A percentile compares a stretch with the other conserved stretches of the same genome.
phyloP scores from a whole-genome alignment of 2,797 vertebrate species.

The Garrulus glandarius region DNA sequence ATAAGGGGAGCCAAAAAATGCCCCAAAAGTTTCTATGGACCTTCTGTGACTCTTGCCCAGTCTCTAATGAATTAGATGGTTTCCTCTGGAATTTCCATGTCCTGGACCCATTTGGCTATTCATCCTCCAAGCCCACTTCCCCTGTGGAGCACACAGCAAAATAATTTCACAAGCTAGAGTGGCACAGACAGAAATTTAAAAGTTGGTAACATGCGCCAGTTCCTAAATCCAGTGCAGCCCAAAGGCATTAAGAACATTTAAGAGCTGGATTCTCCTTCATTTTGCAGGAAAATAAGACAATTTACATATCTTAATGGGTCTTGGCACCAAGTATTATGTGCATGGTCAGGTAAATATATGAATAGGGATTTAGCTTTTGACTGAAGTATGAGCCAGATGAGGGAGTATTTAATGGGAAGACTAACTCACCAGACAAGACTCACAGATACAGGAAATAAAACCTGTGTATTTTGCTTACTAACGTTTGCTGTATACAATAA shows the following conservation, averaged over 20 bases:
- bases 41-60: background rate
- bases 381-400: background rate
- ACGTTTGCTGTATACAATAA: background rate
- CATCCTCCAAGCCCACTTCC: background rate
- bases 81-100: background rate
- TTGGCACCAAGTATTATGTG: background rate
- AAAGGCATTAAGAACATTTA: background rate
- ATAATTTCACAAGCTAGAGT: background rate
- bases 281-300: background rate
- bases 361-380: background rate
- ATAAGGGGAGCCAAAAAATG: background rate
- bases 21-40: background rate
- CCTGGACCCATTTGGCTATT: background rate
- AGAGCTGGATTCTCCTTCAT: background rate
- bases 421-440: background rate
- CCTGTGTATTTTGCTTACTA: background rate
- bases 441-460: background rate
- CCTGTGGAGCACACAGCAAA: background rate
- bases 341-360: background rate
- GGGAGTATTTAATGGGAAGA: background rate
- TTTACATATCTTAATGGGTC: background rate
- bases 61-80: background rate
- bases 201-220: background rate
- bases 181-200: background rate
- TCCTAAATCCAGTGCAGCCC: background rate